Evolutionary conservation across 2,888 invertebrate species (phyloP).

Genomic region (Drosophila austrosaltans): DNA sequence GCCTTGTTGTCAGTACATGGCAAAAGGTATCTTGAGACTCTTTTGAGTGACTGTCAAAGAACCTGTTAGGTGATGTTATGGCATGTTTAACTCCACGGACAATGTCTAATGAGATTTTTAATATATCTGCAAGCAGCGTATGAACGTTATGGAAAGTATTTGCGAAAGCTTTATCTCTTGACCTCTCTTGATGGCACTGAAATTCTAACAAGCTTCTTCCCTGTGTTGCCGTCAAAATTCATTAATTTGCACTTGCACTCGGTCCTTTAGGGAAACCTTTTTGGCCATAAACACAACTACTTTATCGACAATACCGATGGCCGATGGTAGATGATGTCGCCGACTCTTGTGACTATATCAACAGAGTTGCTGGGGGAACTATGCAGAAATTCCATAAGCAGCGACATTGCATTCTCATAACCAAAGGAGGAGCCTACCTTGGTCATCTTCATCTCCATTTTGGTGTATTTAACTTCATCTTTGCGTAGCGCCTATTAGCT

Average conservation of each 20-base stretch:
- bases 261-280: constrained; percentile 29
- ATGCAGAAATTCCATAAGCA: constrained; percentile 75
- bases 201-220: constrained; percentile 59
- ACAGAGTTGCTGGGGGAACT: constrained; percentile 36
- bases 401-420: constrained; percentile 74
- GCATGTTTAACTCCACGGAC: constrained; percentile 19
- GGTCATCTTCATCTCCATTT: constrained; percentile 15
- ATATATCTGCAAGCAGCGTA: neutral
- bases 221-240: constrained; percentile 56
- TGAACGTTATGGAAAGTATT: neutral
- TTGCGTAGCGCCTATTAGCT: constrained; percentile 70
- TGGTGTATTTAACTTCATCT: constrained; percentile 20
- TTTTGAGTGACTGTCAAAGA: constrained; percentile 40
- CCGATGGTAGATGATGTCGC: neutral
- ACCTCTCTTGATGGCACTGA: constrained; percentile 53
- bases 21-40: constrained; percentile 35
- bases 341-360: constrained; percentile 45
- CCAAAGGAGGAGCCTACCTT: constrained; percentile 21
- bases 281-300: constrained; percentile 61
- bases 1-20: constrained; percentile 34
- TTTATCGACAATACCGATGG: constrained; percentile 40
- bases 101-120: constrained; percentile 12
- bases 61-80: constrained; percentile 38
- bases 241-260: constrained; percentile 50
- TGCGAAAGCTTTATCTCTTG: constrained; percentile 14